Base-by-base conservation (phyloP, 1,140 invertebrate genomes). In the Solen grandis region DNA sequence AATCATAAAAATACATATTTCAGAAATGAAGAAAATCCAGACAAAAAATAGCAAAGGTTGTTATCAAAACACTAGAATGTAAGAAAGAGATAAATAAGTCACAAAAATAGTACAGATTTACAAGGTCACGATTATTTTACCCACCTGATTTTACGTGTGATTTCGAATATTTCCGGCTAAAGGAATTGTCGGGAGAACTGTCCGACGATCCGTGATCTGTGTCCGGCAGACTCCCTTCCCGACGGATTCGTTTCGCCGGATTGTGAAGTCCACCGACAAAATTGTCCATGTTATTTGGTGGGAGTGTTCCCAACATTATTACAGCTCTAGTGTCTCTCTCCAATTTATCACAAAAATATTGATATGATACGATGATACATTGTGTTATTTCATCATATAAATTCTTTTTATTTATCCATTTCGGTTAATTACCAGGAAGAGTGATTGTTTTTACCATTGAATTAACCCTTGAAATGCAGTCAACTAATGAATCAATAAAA, bases 271-370 rank as follows among this genome's bases (percentile, higher is more conserved):
- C 65, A 27, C 63, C 52, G 29, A 38, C 60, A 46, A 46, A 46
- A 22, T 59, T 52, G 31, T 78, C 75, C 22, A 78, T 35, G 4
- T 46, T 54, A 31, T 68, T 60, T 1, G 75, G 75, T 0, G 75
- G 75, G 8, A 78, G 33, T 5, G 75, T 78, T n/a, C 75, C 54
- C 63, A 78, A 46, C 75, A 78, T 78, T 54, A n/a, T 55, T 46
- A 46, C 8, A 46, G 41, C 41, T 46, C 8, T 46, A 46, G 41
- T 10, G 41, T 46, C 19, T 8, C 19, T 46, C 19, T 46, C 19
- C 41, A n/a, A n/a, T n/a, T 46, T 46, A 10, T 46, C 19, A 19
- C 41, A 10, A 8, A 19, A 46, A 46, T 46, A 19, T 46, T 19
- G 19, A 46, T 46, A 46, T 46, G 41, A 8, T 10, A 46, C 8